A percentile compares a stretch with the other conserved stretches of the same genome.
These are phyloP conservation scores for Cherax destructor DNA, from an alignment of 1,140 invertebrate species.

Conservation along the genomic window DNA sequence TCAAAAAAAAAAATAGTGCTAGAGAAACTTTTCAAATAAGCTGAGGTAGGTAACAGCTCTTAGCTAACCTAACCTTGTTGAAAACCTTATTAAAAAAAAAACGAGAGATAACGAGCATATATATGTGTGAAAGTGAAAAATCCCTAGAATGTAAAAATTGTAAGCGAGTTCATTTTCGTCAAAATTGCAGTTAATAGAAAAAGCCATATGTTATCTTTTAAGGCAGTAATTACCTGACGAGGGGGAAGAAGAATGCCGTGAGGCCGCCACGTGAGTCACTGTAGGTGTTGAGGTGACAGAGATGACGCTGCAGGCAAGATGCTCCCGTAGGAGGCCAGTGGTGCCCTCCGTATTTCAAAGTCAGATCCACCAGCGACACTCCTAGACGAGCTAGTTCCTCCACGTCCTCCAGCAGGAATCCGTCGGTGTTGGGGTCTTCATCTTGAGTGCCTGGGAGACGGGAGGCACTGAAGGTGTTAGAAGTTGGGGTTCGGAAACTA, in stretches of 20 bases:
- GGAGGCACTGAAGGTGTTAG: too few relatives aligned
- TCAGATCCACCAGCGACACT: slow-evolving; percentile 16
- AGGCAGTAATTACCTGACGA: slow-evolving; percentile 39
- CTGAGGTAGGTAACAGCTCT: too few relatives aligned
- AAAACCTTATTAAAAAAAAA: too few relatives aligned
- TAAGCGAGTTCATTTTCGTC: not conserved
- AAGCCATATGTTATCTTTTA: not conserved
- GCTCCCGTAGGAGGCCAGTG: slow-evolving; percentile 1
- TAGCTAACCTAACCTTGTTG: too few relatives aligned
- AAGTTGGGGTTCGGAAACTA: not conserved
- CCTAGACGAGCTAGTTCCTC: slow-evolving; percentile 25
- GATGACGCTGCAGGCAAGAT: slow-evolving; percentile 48
- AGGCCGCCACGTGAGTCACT: slow-evolving; percentile 33
- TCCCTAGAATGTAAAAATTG: not conserved
- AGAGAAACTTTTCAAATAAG: too few relatives aligned
- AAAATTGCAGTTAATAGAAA: not conserved
- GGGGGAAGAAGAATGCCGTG: slow-evolving; percentile 20
- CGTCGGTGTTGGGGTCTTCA: not conserved
- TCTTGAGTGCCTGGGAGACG: not conserved
- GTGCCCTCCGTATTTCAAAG: not conserved
- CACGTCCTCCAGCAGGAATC: slow-evolving; percentile 10
- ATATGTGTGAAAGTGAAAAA: not conserved
- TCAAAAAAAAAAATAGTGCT: too few relatives aligned
- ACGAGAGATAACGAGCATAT: too few relatives aligned
- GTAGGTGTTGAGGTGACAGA: slow-evolving; percentile 48